Base-by-base conservation (phyloP, 2,888 invertebrate genomes). In the Hydroisotoma schaefferi region DNA sequence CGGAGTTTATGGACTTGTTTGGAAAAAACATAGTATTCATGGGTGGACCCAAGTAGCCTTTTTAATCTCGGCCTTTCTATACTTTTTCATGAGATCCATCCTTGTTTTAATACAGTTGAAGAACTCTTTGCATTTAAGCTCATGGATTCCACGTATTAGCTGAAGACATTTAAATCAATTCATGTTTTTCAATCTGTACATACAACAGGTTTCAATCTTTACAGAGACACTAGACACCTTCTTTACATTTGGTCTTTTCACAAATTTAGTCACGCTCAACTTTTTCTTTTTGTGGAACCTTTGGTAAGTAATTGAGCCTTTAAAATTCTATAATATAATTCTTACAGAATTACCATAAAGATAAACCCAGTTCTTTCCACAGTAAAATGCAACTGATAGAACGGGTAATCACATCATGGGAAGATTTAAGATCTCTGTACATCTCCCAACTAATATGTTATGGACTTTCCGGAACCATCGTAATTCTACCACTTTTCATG, bases 41-140 rank as follows among this genome's bases (percentile, higher is more conserved):
- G 47, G 47, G 20, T 47, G 26, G 25, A 23, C 20, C 6, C 47
- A 47, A 23, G 18, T 47, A 8, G 47, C 47, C 20, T 47, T 47
- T 47, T 5, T 47, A 22, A 5, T 47, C 23, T 47, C 47, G 6
- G 47, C 47, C 6, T 47, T 47, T 25, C 26, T 47, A 8, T 47
- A 47, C 26, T 47, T 23, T n/a, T 22, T 8, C 25, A 23, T 47
- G 47, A 22, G 47, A 10, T 8, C 18, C 5, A 26, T 26, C 23
- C 47, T 20, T 8, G 5, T 6, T 8, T 8, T 5, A 8, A 4
- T 25, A 8, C 23, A 47, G 23, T 47, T 47, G 25, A 6, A 8
- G 8, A 10, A 43, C 43, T 10, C 8, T 6, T 43, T 43, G 8
- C 8, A 43, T n/a, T n/a, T 20, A n/a, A n/a, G n/a, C n/a, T 10